These are phyloP conservation scores for Rhineura floridana DNA, from an alignment of 2,113 vertebrate genomes.

Conservation along the genomic window DNA sequence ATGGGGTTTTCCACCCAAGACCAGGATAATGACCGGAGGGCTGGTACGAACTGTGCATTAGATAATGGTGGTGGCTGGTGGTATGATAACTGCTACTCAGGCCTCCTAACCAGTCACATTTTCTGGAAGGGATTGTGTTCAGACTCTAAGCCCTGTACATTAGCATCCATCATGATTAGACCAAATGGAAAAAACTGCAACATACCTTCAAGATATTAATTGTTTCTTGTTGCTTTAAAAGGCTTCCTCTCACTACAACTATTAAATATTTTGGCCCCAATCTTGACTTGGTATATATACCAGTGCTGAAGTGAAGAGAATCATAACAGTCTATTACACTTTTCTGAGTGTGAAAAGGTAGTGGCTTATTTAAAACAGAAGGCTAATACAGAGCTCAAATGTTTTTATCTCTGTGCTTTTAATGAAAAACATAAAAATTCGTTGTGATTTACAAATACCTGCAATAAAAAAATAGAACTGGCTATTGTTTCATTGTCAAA, in stretches of 20 bases:
- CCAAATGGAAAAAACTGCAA: constrained; percentile 42
- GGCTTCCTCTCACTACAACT: not conserved
- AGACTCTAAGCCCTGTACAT: not conserved
- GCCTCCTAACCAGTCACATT: constrained; percentile 29
- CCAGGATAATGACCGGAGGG: constrained; percentile 21
- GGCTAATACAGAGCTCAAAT: not conserved
- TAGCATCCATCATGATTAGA: constrained; percentile 28
- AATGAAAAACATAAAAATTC: constrained; percentile 32
- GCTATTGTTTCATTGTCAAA: constrained; percentile 22
- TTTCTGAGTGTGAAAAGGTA: not conserved
- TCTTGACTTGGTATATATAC: not conserved
- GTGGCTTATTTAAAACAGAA: not conserved
- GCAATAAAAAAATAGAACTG: constrained; percentile 18
- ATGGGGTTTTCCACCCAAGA: constrained; percentile 39
- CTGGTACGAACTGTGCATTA: not conserved
- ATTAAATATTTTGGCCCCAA: constrained; percentile 11
- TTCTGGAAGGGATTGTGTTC: constrained; percentile 41
- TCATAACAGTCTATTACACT: constrained; percentile 1
- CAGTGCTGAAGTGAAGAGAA: not conserved
- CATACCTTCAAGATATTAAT: constrained; percentile 16
- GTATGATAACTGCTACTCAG: constrained; percentile 34
- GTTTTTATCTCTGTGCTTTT: constrained; percentile 29
- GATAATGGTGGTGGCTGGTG: constrained; percentile 3
- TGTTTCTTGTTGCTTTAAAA: constrained; percentile 11
- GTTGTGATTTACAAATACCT: not conserved